Conservation (phyloP, 2,113 vertebrate species). For the Sarotherodon lohbergeri region DNA sequence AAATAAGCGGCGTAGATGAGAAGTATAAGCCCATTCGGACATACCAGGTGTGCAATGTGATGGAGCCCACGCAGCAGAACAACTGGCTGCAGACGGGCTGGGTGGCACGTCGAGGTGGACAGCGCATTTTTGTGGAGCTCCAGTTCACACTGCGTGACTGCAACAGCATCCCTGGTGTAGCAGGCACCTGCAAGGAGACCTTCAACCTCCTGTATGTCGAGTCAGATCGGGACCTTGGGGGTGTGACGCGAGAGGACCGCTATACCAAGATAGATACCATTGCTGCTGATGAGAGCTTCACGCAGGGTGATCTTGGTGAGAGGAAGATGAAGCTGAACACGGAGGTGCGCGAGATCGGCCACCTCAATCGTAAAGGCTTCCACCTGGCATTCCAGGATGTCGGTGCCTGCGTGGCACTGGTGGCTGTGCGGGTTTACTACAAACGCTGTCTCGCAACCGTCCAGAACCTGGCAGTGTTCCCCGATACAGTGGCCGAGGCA, state of each 20-base stretch:
- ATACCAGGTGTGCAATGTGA: slow-evolving; percentile 95
- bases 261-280: slow-evolving; percentile 95
- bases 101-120: slow-evolving; percentile 83
- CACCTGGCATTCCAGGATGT: slow-evolving; percentile 97
- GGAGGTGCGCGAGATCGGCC: slow-evolving; percentile 91
- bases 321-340: slow-evolving; percentile 99
- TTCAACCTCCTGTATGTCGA: slow-evolving; percentile 93
- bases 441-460: slow-evolving; percentile 86
- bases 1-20: slow-evolving; percentile 95
- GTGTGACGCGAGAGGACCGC: slow-evolving; percentile 69
- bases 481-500: slow-evolving; percentile 87
- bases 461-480: slow-evolving; percentile 87
- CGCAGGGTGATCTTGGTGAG: slow-evolving; percentile 91
- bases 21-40: slow-evolving; percentile 90
- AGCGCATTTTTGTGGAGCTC: slow-evolving; percentile 94
- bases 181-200: slow-evolving; percentile 93
- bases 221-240: slow-evolving; percentile 81
- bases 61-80: slow-evolving; percentile 96
- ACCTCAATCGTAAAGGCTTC: slow-evolving; percentile 88
- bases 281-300: slow-evolving; percentile 95
- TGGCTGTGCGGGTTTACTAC: slow-evolving; percentile 93
- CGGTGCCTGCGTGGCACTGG: slow-evolving; percentile 91
- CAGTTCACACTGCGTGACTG: slow-evolving; percentile 96
- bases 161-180: slow-evolving; percentile 93
- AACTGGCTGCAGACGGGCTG: slow-evolving; percentile 97